Evolutionary conservation across 2,797 vertebrate genomes (phyloP).

Genomic region (Enteromius viviparus): DNA sequence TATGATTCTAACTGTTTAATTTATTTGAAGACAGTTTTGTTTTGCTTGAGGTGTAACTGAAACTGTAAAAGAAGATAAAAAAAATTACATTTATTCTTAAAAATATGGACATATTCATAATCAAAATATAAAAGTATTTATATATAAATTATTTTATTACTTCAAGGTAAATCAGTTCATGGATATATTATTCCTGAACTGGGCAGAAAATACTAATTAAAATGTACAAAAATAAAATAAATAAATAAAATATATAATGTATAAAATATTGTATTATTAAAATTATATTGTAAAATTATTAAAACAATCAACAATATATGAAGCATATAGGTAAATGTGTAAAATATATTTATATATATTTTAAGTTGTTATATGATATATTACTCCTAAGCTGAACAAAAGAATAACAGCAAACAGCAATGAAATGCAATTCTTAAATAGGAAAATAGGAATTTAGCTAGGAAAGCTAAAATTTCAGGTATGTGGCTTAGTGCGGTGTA

Average conservation of each 20-base stretch:
- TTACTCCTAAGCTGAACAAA: background rate
- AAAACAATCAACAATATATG: background rate
- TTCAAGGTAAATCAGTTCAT: conserved; percentile 31
- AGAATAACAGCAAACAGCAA: conserved; percentile 58
- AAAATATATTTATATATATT: background rate
- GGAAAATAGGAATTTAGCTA: too few relatives aligned
- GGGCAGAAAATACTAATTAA: conserved; percentile 47
- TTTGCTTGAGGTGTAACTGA: background rate
- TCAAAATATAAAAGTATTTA: background rate
- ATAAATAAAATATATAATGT: background rate
- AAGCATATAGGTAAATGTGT: background rate
- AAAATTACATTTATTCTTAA: background rate
- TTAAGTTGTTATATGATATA: background rate
- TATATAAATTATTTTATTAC: background rate
- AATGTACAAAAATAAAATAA: too few relatives aligned
- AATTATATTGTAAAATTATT: conserved; percentile 14
- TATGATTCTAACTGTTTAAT: background rate
- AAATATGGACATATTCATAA: conserved; percentile 1
- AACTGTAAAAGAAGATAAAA: background rate
- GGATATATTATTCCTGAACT: conserved; percentile 40
- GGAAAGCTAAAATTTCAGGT: conserved; percentile 67
- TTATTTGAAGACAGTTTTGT: background rate
- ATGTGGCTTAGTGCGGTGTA: conserved; percentile 59
- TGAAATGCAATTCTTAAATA: conserved; percentile 65
- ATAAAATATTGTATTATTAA: background rate